Evolutionary conservation across 2,888 invertebrate genomes (phyloP), one percentile per base, ranked within the genome.

Genomic region (Tetrapedia diversipes): DNA sequence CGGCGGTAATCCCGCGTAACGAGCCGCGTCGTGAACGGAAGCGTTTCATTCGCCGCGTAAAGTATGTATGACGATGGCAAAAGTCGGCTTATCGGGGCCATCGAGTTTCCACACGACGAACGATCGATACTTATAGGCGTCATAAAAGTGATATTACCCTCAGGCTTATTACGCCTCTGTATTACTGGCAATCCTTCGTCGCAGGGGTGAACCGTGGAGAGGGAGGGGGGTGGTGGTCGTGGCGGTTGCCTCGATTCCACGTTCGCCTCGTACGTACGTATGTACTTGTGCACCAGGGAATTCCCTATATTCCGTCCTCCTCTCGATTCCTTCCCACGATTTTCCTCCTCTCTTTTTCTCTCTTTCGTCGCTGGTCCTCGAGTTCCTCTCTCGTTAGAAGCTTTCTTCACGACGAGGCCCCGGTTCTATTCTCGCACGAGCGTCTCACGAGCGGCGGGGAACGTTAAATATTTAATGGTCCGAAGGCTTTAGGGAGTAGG

Each of bases 391-490:
- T 72, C 66, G 83, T 80, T 82, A 75, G 72, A 70, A 66, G 68
- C 39, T 68, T 65, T 79, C 63, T 59, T 57, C 66, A 39, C 66
- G 59, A 19, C 57, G 53, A 39, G 54, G 54, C 57, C 59, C 68
- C 60, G 56, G 51, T 69, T 56, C 77, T 71, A 76, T 73, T 77
- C 61, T 64, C 57, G 73, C 39, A 47, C 67, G 59, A 75, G 83
- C 81, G 87, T 86, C 87, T 86, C 85, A 84, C 82, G 83, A 80
- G 79, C 81, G 75, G 73, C 75, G 73, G 68, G 74, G 75, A n/a
- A n/a, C 74, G 69, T 83, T 88, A 84, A 89, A 88, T 89, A 89
- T 89, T 89, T 88, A 89, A 89, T 81, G 83, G 57, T 60, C n/a
- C 63, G 72, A 73, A 76, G 59, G 47, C 53, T 60, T 56, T 60